Percentiles rank a stretch among this genome's conserved stretches.
Conservation (phyloP, 2,797 vertebrate species). For the Esox lucius region DNA sequence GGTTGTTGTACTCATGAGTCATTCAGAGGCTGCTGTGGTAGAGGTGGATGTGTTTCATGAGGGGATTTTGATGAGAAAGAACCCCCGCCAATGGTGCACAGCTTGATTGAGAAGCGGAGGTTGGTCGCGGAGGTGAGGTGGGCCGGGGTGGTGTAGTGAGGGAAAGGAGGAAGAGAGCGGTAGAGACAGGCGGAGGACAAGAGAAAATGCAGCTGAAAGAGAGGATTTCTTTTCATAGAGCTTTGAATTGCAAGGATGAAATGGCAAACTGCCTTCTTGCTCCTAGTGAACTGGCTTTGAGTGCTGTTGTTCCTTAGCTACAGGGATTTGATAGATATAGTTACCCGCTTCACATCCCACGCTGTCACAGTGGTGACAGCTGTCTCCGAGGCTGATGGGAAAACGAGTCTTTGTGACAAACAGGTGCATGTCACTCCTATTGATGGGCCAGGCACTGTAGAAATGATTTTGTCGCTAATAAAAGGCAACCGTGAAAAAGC, state of each 20-base stretch:
- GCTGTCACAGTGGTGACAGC: constrained; percentile 44
- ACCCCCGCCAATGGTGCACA: constrained; percentile 36
- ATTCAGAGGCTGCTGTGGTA: constrained; percentile 38
- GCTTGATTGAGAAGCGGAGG: constrained; percentile 15
- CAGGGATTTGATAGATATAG: background rate
- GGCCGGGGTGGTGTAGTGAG: background rate
- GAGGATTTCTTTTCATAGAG: background rate
- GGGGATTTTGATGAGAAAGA: constrained; percentile 48
- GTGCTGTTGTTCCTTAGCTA: constrained; percentile 6
- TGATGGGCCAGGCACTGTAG: constrained; percentile 21
- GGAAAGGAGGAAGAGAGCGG: background rate
- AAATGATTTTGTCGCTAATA: constrained; percentile 55
- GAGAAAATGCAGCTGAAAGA: background rate
- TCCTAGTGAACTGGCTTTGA: background rate
- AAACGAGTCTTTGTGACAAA: constrained; percentile 31
- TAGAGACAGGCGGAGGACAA: constrained; percentile 4
- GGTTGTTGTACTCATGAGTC: constrained; percentile 48
- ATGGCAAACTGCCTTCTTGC: background rate
- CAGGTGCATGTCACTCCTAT: background rate
- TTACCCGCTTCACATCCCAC: background rate
- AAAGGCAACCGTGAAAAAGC: constrained; percentile 46
- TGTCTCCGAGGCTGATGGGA: constrained; percentile 51
- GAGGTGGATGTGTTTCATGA: constrained; percentile 45
- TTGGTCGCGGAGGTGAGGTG: background rate
- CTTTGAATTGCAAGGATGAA: background rate